Evolutionary conservation across 2,888 invertebrate species (phyloP).

Genomic region (Drepanosiphum platanoidis): DNA sequence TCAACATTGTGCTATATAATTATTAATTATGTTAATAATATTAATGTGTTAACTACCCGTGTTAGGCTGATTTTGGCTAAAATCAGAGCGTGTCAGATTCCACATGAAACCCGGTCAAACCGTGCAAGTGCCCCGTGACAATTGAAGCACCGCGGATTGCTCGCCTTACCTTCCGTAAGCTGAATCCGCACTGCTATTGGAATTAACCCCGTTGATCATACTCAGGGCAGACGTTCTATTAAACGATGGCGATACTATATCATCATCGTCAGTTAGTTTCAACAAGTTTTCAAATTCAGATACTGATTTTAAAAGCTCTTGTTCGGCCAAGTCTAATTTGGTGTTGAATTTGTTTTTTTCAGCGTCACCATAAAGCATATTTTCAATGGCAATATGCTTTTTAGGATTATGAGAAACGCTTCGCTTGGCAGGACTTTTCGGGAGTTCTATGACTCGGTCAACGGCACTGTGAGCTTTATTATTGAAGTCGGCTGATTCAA

Average conservation of each 20-base stretch:
- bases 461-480: slow-evolving; percentile 68
- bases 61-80: slow-evolving; percentile 43
- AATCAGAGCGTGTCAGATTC: slow-evolving; percentile 54
- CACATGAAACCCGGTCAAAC: slow-evolving; percentile 42
- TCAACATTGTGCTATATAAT: slow-evolving; percentile 21
- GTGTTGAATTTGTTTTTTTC: slow-evolving; percentile 44
- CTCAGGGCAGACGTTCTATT: slow-evolving; percentile 48
- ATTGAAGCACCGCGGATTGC: slow-evolving; percentile 33
- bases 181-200: slow-evolving; percentile 75
- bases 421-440: slow-evolving; percentile 44
- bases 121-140: slow-evolving; percentile 52
- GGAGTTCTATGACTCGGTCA: slow-evolving; percentile 12
- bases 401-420: slow-evolving; percentile 46
- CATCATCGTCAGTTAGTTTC: slow-evolving; percentile 61
- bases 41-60: slow-evolving; percentile 59
- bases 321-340: slow-evolving; percentile 64
- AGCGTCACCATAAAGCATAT: slow-evolving; percentile 62
- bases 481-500: slow-evolving; percentile 66
- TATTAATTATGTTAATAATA: slow-evolving; percentile 48
- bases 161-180: slow-evolving; percentile 83
- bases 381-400: slow-evolving; percentile 61
- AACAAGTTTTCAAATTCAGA: slow-evolving; percentile 65
- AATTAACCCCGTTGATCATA: slow-evolving; percentile 64
- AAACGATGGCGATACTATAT: slow-evolving; percentile 55
- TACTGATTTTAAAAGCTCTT: slow-evolving; percentile 65